Evolutionary conservation across 1,140 invertebrate species (phyloP), one percentile per base, ranked within the genome.

Genomic region (Ephestia elutella): DNA sequence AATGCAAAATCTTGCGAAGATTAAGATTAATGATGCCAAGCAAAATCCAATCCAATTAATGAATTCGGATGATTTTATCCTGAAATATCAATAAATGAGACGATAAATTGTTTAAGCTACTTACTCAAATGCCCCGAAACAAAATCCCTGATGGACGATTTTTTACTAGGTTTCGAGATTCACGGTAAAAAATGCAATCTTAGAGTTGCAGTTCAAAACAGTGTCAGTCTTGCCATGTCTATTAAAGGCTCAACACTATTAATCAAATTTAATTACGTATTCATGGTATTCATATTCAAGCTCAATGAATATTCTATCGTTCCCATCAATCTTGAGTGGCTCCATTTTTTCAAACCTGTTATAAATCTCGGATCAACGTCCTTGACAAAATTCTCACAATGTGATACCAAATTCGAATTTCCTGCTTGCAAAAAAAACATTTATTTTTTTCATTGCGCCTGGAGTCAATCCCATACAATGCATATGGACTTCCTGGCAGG

Each of bases 401-500:
- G 38, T 44, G 38, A 44, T 44, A 5, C 38, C 13, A 17, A 44
- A 32, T 15, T 44, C 38, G 38, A 44, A 44, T 44, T 44, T 44
- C 38, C 38, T 44, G 38, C 38, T 15, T 8, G 38, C 38, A 44
- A 15, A 44, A 44, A 44, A 15, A 1, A 15, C 2, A 7, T 7
- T 11, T 17, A 15, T 15, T 15, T n/a, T 13, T 9, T 35, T 35
- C 3, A 35, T 35, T 35, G 21, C 30, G 30, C 11, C 38, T 9
- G 38, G 38, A 44, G 38, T 44, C 38, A 44, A 44, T 44, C 38
- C 50, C 20, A 25, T 25, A 53, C 50, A 53, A 53, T 53, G 50
- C 19, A 21, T n/a, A 53, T 44, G 38, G 20, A 19, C 60, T 62
- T 61, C 60, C 60, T 61, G 60, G 48, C 18, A 44, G 44, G 19